Conservation (phyloP, 1,140 invertebrate genomes). For the Dinothrombium tinctorium region DNA sequence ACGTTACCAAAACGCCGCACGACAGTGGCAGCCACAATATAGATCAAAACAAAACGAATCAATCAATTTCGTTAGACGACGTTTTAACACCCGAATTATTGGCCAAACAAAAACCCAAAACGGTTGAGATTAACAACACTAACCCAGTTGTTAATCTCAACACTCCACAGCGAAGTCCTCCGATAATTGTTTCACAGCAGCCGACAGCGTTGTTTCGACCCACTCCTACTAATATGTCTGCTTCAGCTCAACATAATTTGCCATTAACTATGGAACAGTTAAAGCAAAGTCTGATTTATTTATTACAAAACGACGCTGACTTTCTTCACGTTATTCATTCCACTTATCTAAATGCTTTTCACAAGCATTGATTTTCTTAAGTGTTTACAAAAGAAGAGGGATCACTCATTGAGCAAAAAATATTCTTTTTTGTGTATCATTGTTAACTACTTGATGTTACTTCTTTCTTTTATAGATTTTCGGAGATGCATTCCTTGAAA, state of each 20-base stretch:
- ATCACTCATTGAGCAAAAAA: too few relatives aligned
- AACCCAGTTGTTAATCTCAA: too few relatives aligned
- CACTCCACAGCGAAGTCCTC: not conserved
- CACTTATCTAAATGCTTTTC: too few relatives aligned
- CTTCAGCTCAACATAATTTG: not conserved
- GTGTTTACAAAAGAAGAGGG: too few relatives aligned
- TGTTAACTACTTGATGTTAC: too few relatives aligned
- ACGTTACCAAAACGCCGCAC: not conserved
- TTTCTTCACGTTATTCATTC: slow-evolving; percentile 10
- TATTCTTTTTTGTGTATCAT: too few relatives aligned
- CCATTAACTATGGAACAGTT: slow-evolving; percentile 9
- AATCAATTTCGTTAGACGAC: not conserved
- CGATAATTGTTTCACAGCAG: not conserved
- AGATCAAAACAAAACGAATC: not conserved
- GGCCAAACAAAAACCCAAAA: not conserved
- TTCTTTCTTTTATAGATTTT: too few relatives aligned
- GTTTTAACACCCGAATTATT: slow-evolving; percentile 1
- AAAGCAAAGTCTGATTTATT: slow-evolving; percentile 9
- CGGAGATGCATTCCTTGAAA: too few relatives aligned
- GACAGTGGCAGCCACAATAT: too few relatives aligned
- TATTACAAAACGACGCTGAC: slow-evolving; percentile 10
- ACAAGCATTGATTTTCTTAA: too few relatives aligned
- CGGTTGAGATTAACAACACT: not conserved
- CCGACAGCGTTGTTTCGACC: not conserved
- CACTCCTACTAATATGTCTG: not conserved